phyloP scores from a whole-genome alignment of 2,797 vertebrate genomes.

The Argentina silus region DNA sequence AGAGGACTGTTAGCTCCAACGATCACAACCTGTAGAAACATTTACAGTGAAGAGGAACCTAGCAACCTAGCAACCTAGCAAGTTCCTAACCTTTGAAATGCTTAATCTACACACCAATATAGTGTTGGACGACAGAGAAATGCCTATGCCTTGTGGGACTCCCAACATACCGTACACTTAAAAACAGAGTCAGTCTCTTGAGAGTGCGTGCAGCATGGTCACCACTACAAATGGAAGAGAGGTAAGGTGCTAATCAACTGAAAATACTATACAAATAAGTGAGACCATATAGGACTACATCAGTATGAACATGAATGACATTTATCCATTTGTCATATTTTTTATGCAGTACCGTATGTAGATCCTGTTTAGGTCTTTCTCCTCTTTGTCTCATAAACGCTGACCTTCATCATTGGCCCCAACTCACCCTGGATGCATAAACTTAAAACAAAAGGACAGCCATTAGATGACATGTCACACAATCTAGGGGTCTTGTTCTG shows the following conservation, averaged over 20 bases:
- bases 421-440: conserved; percentile 65
- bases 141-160: conserved; percentile 6
- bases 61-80: conserved; percentile 47
- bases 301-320: not conserved
- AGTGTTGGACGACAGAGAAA: conserved; percentile 37
- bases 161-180: conserved; percentile 11
- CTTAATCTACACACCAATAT: conserved; percentile 56
- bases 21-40: conserved; percentile 59
- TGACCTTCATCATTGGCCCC: conserved; percentile 68
- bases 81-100: conserved; percentile 58
- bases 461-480: conserved; percentile 79
- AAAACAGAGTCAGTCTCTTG: not conserved
- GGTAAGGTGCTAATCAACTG: not conserved
- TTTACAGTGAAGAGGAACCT: conserved; percentile 68
- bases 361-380: conserved; percentile 33
- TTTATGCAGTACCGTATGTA: conserved; percentile 29
- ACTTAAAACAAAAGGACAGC: conserved; percentile 77
- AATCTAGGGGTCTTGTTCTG: conserved; percentile 75
- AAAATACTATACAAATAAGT: not conserved
- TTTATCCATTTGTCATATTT: conserved; percentile 13
- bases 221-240: not conserved
- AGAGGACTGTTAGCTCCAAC: conserved; percentile 66
- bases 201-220: not conserved
- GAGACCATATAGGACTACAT: not conserved
- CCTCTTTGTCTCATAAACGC: conserved; percentile 52